A percentile compares a stretch with the other conserved stretches of the same genome.
These are phyloP conservation scores for Sebastes kiyomatsui DNA, from an alignment of 2,797 vertebrate genomes.

Conservation along the genomic window DNA sequence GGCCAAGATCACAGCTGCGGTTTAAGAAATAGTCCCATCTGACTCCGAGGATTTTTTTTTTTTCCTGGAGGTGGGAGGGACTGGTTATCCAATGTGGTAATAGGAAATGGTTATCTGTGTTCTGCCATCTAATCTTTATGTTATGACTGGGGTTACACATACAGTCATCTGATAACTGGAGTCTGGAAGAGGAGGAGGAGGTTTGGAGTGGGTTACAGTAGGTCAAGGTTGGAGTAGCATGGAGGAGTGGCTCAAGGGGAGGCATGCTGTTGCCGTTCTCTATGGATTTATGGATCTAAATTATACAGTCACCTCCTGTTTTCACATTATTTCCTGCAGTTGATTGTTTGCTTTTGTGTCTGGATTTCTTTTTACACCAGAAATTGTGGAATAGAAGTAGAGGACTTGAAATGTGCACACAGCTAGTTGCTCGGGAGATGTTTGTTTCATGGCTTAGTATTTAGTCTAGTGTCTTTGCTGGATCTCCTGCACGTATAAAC, in stretches of 20 bases:
- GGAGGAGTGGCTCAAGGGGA: constrained; percentile 15
- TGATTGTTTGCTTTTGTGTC: constrained; percentile 11
- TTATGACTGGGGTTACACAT: constrained; percentile 68
- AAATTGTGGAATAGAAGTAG: not conserved
- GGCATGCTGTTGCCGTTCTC: constrained; percentile 22
- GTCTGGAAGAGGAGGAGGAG: constrained; percentile 44
- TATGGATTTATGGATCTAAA: constrained; percentile 44
- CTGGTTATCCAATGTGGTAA: constrained; percentile 51
- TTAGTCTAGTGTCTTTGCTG: constrained; percentile 60
- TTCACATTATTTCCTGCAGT: constrained; percentile 20
- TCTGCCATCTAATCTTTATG: constrained; percentile 56
- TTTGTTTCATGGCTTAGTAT: constrained; percentile 57
- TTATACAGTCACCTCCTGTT: constrained; percentile 21
- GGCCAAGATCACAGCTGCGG: constrained; percentile 38
- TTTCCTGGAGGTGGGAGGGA: constrained; percentile 27
- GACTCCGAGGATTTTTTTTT: constrained; percentile 23
- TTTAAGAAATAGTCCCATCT: constrained; percentile 39
- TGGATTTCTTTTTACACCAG: constrained; percentile 15
- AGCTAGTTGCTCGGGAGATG: constrained; percentile 28
- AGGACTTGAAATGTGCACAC: constrained; percentile 13
- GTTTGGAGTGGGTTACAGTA: constrained; percentile 55
- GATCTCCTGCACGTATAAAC: constrained; percentile 44
- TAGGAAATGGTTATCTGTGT: constrained; percentile 54
- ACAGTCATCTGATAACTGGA: constrained; percentile 66
- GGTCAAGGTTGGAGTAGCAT: constrained; percentile 59